Conservation (phyloP, 2,888 invertebrate genomes). For the Hypolimnas misippus region DNA sequence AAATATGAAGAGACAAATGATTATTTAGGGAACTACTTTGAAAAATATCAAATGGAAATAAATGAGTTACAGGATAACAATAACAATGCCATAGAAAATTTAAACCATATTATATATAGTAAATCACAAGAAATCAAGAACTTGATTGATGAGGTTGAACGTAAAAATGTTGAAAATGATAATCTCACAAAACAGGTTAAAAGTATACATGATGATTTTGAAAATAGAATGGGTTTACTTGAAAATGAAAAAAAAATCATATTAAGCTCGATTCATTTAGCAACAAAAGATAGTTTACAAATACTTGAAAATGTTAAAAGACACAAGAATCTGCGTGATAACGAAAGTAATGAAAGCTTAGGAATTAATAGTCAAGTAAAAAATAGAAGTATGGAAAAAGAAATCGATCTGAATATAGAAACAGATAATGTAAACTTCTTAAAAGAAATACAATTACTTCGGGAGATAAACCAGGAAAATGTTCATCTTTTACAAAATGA, state of each 20-base stretch:
- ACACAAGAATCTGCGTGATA: conserved; percentile 49
- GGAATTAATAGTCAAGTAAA: not conserved
- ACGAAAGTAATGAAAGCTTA: conserved; percentile 43
- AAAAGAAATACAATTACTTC: conserved; percentile 59
- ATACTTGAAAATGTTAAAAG: conserved; percentile 59
- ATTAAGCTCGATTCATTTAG: conserved; percentile 55
- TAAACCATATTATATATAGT: conserved; percentile 54
- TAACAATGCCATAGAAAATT: conserved; percentile 57
- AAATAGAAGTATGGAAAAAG: not conserved
- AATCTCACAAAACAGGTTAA: conserved; percentile 53
- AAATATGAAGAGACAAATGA: conserved; percentile 60
- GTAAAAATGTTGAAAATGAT: conserved; percentile 54
- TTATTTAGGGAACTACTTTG: conserved; percentile 61
- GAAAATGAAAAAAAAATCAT: conserved; percentile 59
- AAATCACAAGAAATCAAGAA: conserved; percentile 64
- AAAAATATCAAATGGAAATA: conserved; percentile 54
- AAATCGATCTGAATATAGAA: conserved; percentile 40
- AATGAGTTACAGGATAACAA: conserved; percentile 56
- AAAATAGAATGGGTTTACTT: conserved; percentile 50
- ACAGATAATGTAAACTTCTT: conserved; percentile 52
- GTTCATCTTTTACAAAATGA: conserved; percentile 56
- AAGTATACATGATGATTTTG: conserved; percentile 52
- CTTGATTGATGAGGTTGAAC: conserved; percentile 57
- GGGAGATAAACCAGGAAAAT: conserved; percentile 54
- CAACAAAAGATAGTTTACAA: conserved; percentile 64